Evolutionary conservation across 2,888 invertebrate species (phyloP), one percentile per base, ranked within the genome.

Genomic region (Drosophila fungiperda): DNA sequence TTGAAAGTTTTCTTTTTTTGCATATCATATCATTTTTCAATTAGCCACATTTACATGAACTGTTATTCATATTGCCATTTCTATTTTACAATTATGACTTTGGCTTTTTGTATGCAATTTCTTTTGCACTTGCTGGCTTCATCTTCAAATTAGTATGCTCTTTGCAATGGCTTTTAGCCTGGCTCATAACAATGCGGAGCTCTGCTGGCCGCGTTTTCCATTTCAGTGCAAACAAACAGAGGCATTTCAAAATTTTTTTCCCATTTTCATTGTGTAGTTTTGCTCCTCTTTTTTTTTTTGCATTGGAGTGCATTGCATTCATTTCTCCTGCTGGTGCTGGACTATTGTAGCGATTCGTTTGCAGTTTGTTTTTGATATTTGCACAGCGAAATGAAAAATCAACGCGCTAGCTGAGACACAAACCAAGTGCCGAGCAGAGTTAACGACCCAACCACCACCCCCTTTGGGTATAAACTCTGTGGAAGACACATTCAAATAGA

Each of bases 331-430:
- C 33, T 49, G 61, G 55, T 54, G 52, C 40, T 52, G 42, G 64
- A 45, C 57, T 50, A 68, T 75, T 79, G 80, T 80, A 69, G 53
- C 77, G 61, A 62, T 78, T 68, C 62, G 60, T 57, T 78, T 65
- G 60, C 74, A 62, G 81, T 87, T 86, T 88, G 89, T 78, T 77
- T 78, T 89, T 81, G 80, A 89, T 89, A 87, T 89, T 89, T 89
- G 89, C 88, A 79, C 78, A 78, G 63, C 71, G 74, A 87, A 87
- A 89, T 87, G 89, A 78, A 87, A 89, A 89, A 87, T 80, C 86
- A 82, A 73, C 77, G 79, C 78, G 40, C 48, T 73, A 74, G 60
- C 73, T 36, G 62, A 72, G 80, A 81, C 84, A 76, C 61, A 35
- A 80, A 62, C 63, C 72, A 42, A 32, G 33, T 23, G 26, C 1